Evolutionary conservation across 2,888 invertebrate species (phyloP).

Genomic region (Ochropleura plecta): DNA sequence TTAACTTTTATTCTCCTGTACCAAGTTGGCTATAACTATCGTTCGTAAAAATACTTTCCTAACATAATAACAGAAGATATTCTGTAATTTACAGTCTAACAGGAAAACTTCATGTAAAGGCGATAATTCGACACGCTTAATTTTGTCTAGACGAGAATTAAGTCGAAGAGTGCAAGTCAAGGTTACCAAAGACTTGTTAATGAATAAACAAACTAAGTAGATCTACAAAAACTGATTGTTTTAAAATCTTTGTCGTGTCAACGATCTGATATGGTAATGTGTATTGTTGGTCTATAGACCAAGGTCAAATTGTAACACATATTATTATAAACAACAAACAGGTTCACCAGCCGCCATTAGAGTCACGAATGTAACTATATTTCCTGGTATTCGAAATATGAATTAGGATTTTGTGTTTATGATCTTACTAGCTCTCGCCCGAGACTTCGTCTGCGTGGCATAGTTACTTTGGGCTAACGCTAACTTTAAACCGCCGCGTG

Average conservation of each 20-base stretch:
- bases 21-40: background rate
- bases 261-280: constrained; percentile 40
- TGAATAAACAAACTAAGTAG: background rate
- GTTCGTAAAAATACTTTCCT: background rate
- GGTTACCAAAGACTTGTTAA: background rate
- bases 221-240: constrained; percentile 18
- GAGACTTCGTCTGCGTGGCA: too few species aligned
- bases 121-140: constrained; percentile 11
- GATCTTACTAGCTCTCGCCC: background rate
- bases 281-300: background rate
- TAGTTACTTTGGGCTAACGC: too few species aligned
- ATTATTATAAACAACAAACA: background rate
- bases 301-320: constrained; percentile 27
- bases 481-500: too few species aligned
- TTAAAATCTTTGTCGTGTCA: constrained; percentile 18
- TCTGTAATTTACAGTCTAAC: background rate
- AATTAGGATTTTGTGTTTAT: background rate
- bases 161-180: background rate
- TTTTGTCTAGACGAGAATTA: constrained; percentile 6
- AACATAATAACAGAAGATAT: background rate
- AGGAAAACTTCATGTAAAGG: background rate
- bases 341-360: background rate
- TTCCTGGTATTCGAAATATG: constrained; percentile 26
- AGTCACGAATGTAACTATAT: constrained; percentile 16
- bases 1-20: background rate